These are phyloP conservation scores for Drosophila prosaltans DNA, from an alignment of 1,140 invertebrate genomes.

Conservation along the genomic window DNA sequence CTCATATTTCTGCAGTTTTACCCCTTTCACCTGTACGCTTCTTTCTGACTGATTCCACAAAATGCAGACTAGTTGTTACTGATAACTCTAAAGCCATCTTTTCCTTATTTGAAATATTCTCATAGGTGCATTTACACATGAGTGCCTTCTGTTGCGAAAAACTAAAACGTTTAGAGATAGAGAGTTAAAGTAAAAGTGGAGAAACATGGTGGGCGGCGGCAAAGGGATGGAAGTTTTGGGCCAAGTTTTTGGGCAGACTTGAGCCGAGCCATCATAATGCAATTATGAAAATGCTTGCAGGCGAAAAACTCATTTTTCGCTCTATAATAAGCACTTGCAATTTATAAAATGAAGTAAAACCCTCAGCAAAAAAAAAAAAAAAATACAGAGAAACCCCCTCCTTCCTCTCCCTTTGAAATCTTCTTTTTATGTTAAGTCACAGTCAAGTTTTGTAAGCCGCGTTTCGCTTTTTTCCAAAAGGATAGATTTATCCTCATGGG, in stretches of 20 bases:
- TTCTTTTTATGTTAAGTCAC: neutral
- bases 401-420: neutral
- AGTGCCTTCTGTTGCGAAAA: slow-evolving; percentile 34
- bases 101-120: slow-evolving; percentile 55
- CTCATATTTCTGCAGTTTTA: neutral
- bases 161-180: slow-evolving; percentile 13
- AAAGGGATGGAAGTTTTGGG: neutral
- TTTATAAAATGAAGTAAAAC: slow-evolving; percentile 55
- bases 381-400: slow-evolving; percentile 9
- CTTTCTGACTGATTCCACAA: slow-evolving; percentile 19
- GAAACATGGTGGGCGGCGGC: neutral
- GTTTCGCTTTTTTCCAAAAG: neutral
- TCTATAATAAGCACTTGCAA: slow-evolving; percentile 68
- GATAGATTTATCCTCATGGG: slow-evolving; percentile 56
- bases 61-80: slow-evolving; percentile 28
- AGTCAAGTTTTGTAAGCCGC: slow-evolving; percentile 8
- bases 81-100: slow-evolving; percentile 57
- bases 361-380: slow-evolving; percentile 34
- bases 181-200: slow-evolving; percentile 39
- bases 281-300: slow-evolving; percentile 67
- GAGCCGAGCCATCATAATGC: slow-evolving; percentile 56
- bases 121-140: slow-evolving; percentile 73
- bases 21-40: neutral
- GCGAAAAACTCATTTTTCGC: slow-evolving; percentile 44
- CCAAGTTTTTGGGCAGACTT: slow-evolving; percentile 17